Evolutionary conservation across 2,888 invertebrate genomes (phyloP).

Genomic region (Gymnosoma rotundatum): DNA sequence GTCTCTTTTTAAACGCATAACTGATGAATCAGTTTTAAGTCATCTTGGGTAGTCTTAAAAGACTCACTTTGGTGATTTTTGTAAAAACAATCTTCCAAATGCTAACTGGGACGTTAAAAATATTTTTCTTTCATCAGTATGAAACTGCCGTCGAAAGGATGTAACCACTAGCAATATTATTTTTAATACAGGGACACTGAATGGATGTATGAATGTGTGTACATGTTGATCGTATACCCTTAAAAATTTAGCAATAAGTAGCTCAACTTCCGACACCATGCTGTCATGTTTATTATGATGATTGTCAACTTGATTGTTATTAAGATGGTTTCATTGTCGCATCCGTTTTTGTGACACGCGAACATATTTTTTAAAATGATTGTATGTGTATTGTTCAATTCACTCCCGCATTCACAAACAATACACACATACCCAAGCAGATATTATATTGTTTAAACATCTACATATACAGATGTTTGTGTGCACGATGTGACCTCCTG

Average conservation of each 20-base stretch:
- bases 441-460: not conserved
- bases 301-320: slow-evolving; percentile 67
- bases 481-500: slow-evolving; percentile 58
- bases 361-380: slow-evolving; percentile 63
- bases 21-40: too few species aligned
- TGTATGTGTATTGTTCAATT: slow-evolving; percentile 44
- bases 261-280: slow-evolving; percentile 69
- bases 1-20: too few species aligned
- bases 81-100: too few species aligned
- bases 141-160: slow-evolving; percentile 20
- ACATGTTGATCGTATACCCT: slow-evolving; percentile 20
- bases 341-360: slow-evolving; percentile 67
- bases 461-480: slow-evolving; percentile 1
- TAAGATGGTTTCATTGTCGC: slow-evolving; percentile 69
- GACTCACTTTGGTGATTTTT: too few species aligned
- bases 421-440: not conserved
- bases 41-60: too few species aligned
- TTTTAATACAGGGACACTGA: not conserved
- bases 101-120: too few species aligned
- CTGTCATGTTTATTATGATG: slow-evolving; percentile 70
- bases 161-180: slow-evolving; percentile 2
- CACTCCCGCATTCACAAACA: not conserved
- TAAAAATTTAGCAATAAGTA: slow-evolving; percentile 67
- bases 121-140: slow-evolving; percentile 17
- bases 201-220: not conserved